Percentiles rank a stretch among this genome's conserved stretches.
Evolutionary conservation across 2,113 vertebrate species (phyloP).

Genomic region (Mionectes macconnelli): DNA sequence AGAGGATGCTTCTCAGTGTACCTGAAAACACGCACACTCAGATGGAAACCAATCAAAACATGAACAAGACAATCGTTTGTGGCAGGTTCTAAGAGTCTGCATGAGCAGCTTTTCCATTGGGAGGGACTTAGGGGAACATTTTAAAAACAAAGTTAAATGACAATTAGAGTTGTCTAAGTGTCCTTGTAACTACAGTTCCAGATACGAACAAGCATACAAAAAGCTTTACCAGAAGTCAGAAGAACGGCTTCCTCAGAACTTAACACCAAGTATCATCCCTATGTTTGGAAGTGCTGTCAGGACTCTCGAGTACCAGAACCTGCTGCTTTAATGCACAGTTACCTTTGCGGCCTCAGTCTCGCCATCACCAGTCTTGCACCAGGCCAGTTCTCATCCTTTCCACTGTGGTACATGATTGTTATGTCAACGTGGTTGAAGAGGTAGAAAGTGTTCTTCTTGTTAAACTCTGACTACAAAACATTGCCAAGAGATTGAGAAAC

Average conservation of each 20-base stretch:
- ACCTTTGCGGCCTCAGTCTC: conserved; percentile 87
- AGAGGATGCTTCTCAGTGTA: not conserved
- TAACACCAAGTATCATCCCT: not conserved
- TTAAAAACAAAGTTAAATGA: not conserved
- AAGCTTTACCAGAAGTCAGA: not conserved
- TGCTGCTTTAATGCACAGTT: not conserved
- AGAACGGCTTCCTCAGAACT: not conserved
- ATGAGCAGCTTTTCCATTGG: not conserved
- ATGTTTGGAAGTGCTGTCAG: not conserved
- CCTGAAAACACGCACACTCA: not conserved
- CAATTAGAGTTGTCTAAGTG: not conserved
- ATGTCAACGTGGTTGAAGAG: conserved; percentile 92
- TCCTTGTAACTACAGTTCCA: not conserved
- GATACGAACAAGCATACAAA: not conserved
- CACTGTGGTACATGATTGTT: conserved; percentile 85
- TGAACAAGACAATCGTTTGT: not conserved
- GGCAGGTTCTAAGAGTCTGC: not conserved
- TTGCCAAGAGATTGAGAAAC: not conserved
- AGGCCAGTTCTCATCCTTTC: conserved; percentile 71
- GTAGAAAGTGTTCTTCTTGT: conserved; percentile 87
- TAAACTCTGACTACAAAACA: conserved; percentile 82
- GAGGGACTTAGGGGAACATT: not conserved
- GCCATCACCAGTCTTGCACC: conserved; percentile 83
- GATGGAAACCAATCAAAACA: not conserved
- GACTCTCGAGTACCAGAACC: not conserved